Evolutionary conservation across 1,140 invertebrate genomes (phyloP).

Genomic region (Delia radicum): DNA sequence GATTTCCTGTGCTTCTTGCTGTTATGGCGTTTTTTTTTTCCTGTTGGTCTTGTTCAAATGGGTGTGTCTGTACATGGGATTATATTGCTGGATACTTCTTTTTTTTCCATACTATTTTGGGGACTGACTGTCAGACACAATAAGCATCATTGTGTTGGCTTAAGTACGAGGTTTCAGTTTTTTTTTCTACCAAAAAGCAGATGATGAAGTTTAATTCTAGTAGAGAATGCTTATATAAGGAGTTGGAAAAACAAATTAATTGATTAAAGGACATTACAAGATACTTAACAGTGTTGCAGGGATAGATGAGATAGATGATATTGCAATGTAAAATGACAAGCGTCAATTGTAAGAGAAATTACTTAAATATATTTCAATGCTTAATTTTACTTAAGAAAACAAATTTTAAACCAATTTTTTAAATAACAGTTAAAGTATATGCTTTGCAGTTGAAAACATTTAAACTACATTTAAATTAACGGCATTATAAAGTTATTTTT

Average conservation of each 20-base stretch:
- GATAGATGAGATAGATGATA: conserved; percentile 8
- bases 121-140: conserved; percentile 7
- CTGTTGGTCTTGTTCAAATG: neutral
- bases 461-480: too few relatives aligned
- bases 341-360: conserved; percentile 25
- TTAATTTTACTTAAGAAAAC: neutral
- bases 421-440: too few relatives aligned
- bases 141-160: conserved; percentile 4
- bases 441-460: too few relatives aligned
- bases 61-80: conserved; percentile 16
- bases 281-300: conserved; percentile 12
- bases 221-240: neutral
- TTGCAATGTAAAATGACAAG: conserved; percentile 15
- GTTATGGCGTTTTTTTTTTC: neutral
- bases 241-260: conserved; percentile 26
- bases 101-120: neutral
- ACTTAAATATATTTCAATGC: neutral
- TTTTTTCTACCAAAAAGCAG: neutral
- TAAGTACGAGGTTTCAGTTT: neutral
- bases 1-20: neutral
- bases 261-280: conserved; percentile 27
- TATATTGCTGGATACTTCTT: neutral
- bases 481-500: too few relatives aligned
- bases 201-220: neutral
- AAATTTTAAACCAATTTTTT: too few relatives aligned